Percentiles rank a stretch among this genome's conserved stretches.
phyloP scores from a whole-genome alignment of 1,140 invertebrate species.

The Marisa cornuarietis region DNA sequence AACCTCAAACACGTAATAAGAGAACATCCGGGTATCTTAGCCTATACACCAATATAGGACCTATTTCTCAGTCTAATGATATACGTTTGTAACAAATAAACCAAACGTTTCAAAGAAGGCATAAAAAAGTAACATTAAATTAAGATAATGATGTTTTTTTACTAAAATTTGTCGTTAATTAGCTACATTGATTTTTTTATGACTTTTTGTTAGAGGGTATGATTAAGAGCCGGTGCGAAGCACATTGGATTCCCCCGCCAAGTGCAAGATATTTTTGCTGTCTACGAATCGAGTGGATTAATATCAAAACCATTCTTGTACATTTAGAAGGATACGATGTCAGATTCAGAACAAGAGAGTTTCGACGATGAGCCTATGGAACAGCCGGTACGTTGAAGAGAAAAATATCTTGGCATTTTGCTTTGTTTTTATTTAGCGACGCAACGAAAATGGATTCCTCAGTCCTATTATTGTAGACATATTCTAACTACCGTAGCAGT shows the following conservation, averaged over 20 bases:
- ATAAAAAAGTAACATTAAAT: not conserved
- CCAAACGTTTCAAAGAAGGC: too few species aligned
- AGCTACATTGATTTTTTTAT: not conserved
- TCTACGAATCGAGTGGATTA: not conserved
- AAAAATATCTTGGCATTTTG: not conserved
- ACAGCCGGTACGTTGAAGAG: slow-evolving; percentile 28
- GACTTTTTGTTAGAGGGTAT: not conserved
- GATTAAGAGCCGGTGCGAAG: not conserved
- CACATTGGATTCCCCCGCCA: slow-evolving; percentile 3
- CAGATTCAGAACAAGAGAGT: slow-evolving; percentile 40
- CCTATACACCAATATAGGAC: too few species aligned
- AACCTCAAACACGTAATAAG: too few species aligned
- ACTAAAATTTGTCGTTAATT: not conserved
- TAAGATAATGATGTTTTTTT: too few species aligned
- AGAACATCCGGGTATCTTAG: too few species aligned
- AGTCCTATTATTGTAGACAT: too few species aligned
- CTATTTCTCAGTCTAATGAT: too few species aligned
- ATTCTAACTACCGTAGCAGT: too few species aligned
- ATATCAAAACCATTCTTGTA: not conserved
- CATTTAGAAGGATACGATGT: slow-evolving; percentile 21
- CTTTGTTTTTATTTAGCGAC: not conserved
- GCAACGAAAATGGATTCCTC: not conserved
- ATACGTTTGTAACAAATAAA: too few species aligned
- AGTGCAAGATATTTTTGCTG: not conserved
- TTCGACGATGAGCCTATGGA: slow-evolving; percentile 40